Evolutionary conservation across 2,113 vertebrate genomes (phyloP), one percentile per base, ranked within the genome.

Genomic region (Protomyctophum bolini): DNA sequence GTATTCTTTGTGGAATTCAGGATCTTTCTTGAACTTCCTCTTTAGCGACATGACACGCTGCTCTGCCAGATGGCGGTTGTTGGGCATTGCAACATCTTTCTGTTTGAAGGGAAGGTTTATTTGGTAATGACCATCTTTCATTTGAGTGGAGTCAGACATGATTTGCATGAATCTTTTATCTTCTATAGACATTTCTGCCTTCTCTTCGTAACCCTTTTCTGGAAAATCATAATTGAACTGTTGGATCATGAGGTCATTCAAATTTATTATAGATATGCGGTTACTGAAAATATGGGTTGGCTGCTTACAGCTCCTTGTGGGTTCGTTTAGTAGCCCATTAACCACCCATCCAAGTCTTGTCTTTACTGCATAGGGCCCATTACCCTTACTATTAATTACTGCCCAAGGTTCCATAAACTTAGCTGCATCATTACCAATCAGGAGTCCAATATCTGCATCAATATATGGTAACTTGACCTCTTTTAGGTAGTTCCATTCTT

Each of bases 341-440:
- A 57, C n/a, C 5, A 15, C 14, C n/a, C 55, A 57, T 10, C n/a
- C 55, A 21, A 57, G 55, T 57, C 55, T 57, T 57, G 52, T 55
- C 9, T 55, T 55, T 5, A 55, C 52, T 6, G 52, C 12, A 55
- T 11, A 21, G 21, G 52, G 55, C 21, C 55, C 55, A 57, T 57
- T 57, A 15, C 15, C 55, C 15, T 57, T 57, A 9, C 55, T 21
- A 57, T 57, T 57, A 6, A 57, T 57, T 14, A 57, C 55, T 57
- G n/a, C 10, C 55, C 55, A 57, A 15, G 55, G 55, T 9, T 57
- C 55, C 55, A 57, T 57, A 14, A 57, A 14, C 55, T 57, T 6
- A 57, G 15, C n/a, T 14, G 55, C 55, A 57, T 57, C 55, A 57
- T 57, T 57, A 15, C 55, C 15, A 57, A 57, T 57, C 15, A 57